Evolutionary conservation across 2,888 invertebrate genomes (phyloP).

Genomic region (Parnassius smintheus): DNA sequence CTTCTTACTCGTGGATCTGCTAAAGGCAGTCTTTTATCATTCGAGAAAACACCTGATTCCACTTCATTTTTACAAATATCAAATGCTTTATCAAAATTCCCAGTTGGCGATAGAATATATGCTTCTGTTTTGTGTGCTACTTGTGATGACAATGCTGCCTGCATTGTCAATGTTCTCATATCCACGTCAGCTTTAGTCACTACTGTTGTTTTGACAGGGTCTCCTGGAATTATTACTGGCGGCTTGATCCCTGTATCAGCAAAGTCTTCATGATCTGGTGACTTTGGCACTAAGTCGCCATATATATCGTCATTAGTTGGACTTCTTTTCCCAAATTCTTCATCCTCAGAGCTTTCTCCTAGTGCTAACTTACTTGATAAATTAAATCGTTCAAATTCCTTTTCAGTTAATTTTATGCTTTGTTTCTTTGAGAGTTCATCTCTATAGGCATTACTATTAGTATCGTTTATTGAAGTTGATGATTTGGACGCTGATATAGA

Average conservation of each 20-base stretch:
- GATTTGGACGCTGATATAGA: constrained; percentile 36
- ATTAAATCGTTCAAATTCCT: constrained; percentile 74
- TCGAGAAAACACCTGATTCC: constrained; percentile 30
- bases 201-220: constrained; percentile 51
- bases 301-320: constrained; percentile 48
- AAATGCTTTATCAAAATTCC: constrained; percentile 5
- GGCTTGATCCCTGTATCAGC: constrained; percentile 40
- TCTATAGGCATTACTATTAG: constrained; percentile 31
- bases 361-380: constrained; percentile 52
- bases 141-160: constrained; percentile 34
- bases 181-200: constrained; percentile 55
- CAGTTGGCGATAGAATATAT: constrained; percentile 6
- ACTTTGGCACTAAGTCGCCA: constrained; percentile 60
- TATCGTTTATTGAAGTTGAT: constrained; percentile 37
- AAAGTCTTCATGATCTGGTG: constrained; percentile 59
- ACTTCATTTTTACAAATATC: constrained; percentile 27
- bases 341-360: constrained; percentile 57
- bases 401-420: constrained; percentile 71
- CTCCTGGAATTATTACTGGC: constrained; percentile 68
- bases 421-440: constrained; percentile 57
- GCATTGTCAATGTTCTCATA: constrained; percentile 52
- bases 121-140: neutral
- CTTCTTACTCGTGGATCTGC: constrained; percentile 57
- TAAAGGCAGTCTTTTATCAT: constrained; percentile 33
- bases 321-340: constrained; percentile 38